Evolutionary conservation across 2,113 vertebrate species (phyloP).

Genomic region (Lates calcarifer): DNA sequence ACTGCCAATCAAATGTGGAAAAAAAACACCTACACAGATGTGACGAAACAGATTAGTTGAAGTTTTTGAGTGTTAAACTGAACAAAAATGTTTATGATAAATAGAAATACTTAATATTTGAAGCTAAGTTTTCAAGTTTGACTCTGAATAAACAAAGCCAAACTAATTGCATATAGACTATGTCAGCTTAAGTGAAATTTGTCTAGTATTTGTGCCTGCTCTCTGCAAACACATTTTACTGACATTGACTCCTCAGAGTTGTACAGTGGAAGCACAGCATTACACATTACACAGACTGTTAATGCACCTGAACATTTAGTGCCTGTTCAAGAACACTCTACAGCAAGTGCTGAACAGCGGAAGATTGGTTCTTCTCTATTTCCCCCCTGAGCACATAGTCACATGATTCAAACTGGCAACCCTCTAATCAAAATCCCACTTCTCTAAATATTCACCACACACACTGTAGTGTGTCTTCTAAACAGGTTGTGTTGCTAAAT

Average conservation of each 20-base stretch:
- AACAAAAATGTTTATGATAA: not conserved
- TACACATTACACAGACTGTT: not conserved
- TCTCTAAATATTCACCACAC: slow-evolving; percentile 10
- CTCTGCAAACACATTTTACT: slow-evolving; percentile 12
- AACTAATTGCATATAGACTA: not conserved
- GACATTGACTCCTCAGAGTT: slow-evolving; percentile 11
- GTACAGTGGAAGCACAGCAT: not conserved
- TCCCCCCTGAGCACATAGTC: not conserved
- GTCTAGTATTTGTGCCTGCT: slow-evolving; percentile 10
- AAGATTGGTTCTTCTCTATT: slow-evolving; percentile 34
- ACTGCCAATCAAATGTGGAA: not conserved
- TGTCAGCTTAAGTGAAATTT: not conserved
- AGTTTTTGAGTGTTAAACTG: not conserved
- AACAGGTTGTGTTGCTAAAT: slow-evolving; percentile 7
- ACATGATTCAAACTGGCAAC: slow-evolving; percentile 24
- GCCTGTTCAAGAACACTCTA: not conserved
- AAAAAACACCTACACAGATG: not conserved
- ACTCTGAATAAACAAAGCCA: not conserved
- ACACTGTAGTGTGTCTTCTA: not conserved
- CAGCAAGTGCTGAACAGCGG: not conserved
- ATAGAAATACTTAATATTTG: not conserved
- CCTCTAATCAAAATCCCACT: slow-evolving; percentile 11
- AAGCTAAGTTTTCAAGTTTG: not conserved
- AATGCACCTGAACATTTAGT: not conserved
- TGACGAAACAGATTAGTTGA: not conserved